phyloP scores from a whole-genome alignment of 1,140 invertebrate genomes.

The Ganaspis sp. region DNA sequence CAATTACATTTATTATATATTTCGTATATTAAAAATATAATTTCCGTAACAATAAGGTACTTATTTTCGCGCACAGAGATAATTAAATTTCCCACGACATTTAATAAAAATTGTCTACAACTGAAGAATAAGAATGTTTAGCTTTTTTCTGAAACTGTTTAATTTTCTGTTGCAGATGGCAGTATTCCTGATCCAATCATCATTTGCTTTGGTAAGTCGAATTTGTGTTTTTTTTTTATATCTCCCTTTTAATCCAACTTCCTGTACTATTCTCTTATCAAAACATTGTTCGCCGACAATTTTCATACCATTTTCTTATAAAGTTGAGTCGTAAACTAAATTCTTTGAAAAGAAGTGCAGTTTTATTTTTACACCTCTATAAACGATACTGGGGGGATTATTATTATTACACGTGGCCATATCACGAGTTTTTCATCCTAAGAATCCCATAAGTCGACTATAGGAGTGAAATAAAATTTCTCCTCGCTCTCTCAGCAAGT shows the following conservation, averaged over 20 bases:
- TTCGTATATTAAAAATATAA: too few species aligned
- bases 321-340: not conserved
- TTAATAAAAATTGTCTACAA: too few species aligned
- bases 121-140: too few species aligned
- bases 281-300: not conserved
- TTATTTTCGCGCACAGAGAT: too few species aligned
- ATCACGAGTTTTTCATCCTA: conserved; percentile 5
- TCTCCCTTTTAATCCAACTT: not conserved
- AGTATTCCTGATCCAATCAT: not conserved
- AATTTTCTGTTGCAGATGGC: conserved; percentile 7
- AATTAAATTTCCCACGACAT: too few species aligned
- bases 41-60: too few species aligned
- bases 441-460: not conserved
- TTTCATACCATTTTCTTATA: not conserved
- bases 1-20: too few species aligned
- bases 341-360: not conserved
- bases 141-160: not conserved
- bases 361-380: not conserved
- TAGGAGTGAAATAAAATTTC: conserved; percentile 8
- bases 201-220: conserved; percentile 4
- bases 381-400: not conserved
- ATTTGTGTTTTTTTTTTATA: not conserved
- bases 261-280: not conserved
- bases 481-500: conserved; percentile 3
- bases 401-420: not conserved